phyloP scores from a whole-genome alignment of 1,140 invertebrate genomes.

The Laupala kohalensis region DNA sequence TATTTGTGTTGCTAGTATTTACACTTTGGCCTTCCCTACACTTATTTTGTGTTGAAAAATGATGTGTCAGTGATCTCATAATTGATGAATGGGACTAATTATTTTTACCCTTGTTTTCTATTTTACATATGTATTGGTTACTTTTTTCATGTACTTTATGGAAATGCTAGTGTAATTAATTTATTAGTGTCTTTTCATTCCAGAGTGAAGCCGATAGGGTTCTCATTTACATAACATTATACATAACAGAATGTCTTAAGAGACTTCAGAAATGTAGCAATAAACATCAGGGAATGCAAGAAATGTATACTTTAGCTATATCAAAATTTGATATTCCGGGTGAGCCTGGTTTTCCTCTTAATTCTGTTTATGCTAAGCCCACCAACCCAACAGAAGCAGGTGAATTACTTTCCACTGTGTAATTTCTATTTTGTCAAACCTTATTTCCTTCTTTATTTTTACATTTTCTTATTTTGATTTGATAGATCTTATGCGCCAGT shows the following conservation, averaged over 20 bases:
- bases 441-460: too few relatives aligned
- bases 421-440: neutral
- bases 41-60: too few relatives aligned
- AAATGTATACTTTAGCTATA: slow-evolving; percentile 92
- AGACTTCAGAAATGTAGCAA: slow-evolving; percentile 81
- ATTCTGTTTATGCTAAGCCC: slow-evolving; percentile 91
- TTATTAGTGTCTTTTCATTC: too few relatives aligned
- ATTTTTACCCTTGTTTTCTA: neutral
- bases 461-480: too few relatives aligned
- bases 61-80: neutral
- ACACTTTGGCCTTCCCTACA: too few relatives aligned
- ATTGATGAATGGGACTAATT: neutral
- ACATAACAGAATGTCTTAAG: slow-evolving; percentile 96
- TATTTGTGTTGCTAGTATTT: neutral
- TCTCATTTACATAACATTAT: slow-evolving; percentile 96
- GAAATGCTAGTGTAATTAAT: too few relatives aligned
- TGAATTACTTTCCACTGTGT: slow-evolving; percentile 23
- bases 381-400: slow-evolving; percentile 61
- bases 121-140: too few relatives aligned
- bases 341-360: slow-evolving; percentile 90
- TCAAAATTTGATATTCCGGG: slow-evolving; percentile 95
- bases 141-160: too few relatives aligned
- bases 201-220: slow-evolving; percentile 90
- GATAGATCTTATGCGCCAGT: slow-evolving; percentile 82
- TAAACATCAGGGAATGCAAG: slow-evolving; percentile 81